Base-by-base conservation (phyloP, 2,888 invertebrate genomes). In the Mythimna ferrago region DNA sequence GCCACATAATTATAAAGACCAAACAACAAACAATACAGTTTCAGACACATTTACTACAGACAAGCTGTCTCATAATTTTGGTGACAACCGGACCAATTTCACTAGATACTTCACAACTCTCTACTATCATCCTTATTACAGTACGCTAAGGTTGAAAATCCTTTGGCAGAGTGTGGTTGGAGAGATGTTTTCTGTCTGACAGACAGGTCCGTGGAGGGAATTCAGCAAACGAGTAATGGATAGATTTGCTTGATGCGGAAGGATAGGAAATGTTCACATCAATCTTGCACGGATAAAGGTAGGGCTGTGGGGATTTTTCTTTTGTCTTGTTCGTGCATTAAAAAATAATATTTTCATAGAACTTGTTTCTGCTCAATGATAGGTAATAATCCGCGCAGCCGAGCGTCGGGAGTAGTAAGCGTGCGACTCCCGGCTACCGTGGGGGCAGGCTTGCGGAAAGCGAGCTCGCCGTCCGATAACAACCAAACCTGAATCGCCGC, bases 61-160 rank as follows among this genome's bases (percentile, higher is more conserved):
- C 81, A 71, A 66, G 60, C 66, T 76, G 71, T 79, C 77, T 67
- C 77, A 71, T 71, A 75, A 76, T 80, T 70, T 78, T 48, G 56
- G 66, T 48, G 63, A 51, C 38, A 57, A 64, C 53, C 48, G 6
- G n/a, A 14, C 75, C 56, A 80, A 51, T 1, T 53, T 53, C 9
- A 44, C 26, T 21, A 26, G 60, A 74, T 14, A 35, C 51, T 0
- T 53, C 6, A 56, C 32, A 61, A 19, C 21, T 61, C 5, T 2
- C 38, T 1, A 9, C 6, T 0, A n/a, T 7, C 2, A n/a, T 0
- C 4, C 7, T 57, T 57, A 58, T 1, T 4, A 0, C 26, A 2
- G 11, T 2, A 0, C 5, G 2, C 0, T 65, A 76, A 57, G 41
- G 64, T 67, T 54, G 16, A 48, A 76, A 65, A n/a, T 66, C 16